Base-by-base conservation (phyloP, 2,113 vertebrate species). In the Ramphastos sulfuratus region DNA sequence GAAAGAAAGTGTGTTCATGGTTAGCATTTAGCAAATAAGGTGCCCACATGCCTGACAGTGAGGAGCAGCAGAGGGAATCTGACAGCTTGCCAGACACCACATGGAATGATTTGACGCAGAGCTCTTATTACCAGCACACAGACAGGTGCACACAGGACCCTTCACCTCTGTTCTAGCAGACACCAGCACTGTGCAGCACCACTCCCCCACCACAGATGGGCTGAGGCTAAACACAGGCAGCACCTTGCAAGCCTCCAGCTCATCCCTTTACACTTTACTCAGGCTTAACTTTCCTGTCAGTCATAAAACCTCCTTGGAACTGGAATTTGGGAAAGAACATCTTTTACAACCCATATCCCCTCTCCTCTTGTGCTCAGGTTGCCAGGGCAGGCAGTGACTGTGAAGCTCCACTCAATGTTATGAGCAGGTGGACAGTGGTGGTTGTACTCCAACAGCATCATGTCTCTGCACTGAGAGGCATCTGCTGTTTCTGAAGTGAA, bases 141-240 rank as follows among this genome's bases (percentile, higher is more conserved):
- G 24, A 76, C 4, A 14, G 0, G 8, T 35, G 10, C n/a, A 64
- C 42, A 17, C 0, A 0, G 54, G 31, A 84, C 11, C 23, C 10
- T 59, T 30, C 24, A 65, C 35, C 50, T 72, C 24, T 35, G 7
- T 18, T 69, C 70, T 0, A 30, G 42, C 59, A 69, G 56, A 64
- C 30, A 52, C 15, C 39, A 14, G 30, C 16, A 48, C 33, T 37
- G 31, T 6, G 20, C 9, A 73, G 67, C 2, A 1, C 9, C 69
- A 25, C 10, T 12, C 11, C 37, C 27, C 17, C 15, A 52, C 60
- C 10, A 2, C 28, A 56, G 14, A 46, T 4, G 6, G 30, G 46
- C 52, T 63, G 12, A 66, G 35, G 42, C 20, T 77, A 52, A 63
- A 74, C 83, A 73, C 23, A 46, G 14, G 39, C 52, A 86, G 69